phyloP scores from a whole-genome alignment of 1,140 invertebrate species.

The Drosophila pseudoobscura region DNA sequence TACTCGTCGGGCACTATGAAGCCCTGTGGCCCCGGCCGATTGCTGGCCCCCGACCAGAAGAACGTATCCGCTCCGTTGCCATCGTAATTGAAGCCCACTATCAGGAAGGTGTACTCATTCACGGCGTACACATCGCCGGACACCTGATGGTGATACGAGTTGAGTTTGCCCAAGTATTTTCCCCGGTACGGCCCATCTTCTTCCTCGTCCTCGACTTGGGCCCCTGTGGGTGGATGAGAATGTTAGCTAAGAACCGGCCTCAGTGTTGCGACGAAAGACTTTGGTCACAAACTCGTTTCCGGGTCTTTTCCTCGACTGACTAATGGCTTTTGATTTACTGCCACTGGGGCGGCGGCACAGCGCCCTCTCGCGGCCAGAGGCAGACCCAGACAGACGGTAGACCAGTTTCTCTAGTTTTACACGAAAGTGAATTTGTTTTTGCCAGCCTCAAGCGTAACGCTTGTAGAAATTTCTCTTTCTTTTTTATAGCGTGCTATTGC shows the following conservation, averaged over 20 bases:
- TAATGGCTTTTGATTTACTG: constrained; percentile 45
- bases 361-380: constrained; percentile 29
- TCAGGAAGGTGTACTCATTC: constrained; percentile 92
- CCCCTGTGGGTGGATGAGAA: constrained; percentile 32
- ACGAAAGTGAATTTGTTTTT: constrained; percentile 81
- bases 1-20: constrained; percentile 95
- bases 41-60: constrained; percentile 95
- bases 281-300: constrained; percentile 39
- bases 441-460: constrained; percentile 53
- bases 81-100: constrained; percentile 95
- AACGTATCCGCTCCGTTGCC: constrained; percentile 95
- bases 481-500: constrained; percentile 37
- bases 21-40: constrained; percentile 93
- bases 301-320: constrained; percentile 26
- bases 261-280: constrained; percentile 20
- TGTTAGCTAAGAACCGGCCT: not conserved
- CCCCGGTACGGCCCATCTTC: constrained; percentile 91
- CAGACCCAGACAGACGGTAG: constrained; percentile 35
- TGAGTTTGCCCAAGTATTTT: constrained; percentile 92
- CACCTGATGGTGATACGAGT: constrained; percentile 95
- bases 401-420: constrained; percentile 77
- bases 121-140: constrained; percentile 95
- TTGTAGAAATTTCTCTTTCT: constrained; percentile 65
- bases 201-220: constrained; percentile 84
- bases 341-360: constrained; percentile 11